A percentile compares a stretch with the other conserved stretches of the same genome.
These are phyloP conservation scores for Heliconius himera DNA, from an alignment of 1,140 invertebrate genomes.

Conservation along the genomic window DNA sequence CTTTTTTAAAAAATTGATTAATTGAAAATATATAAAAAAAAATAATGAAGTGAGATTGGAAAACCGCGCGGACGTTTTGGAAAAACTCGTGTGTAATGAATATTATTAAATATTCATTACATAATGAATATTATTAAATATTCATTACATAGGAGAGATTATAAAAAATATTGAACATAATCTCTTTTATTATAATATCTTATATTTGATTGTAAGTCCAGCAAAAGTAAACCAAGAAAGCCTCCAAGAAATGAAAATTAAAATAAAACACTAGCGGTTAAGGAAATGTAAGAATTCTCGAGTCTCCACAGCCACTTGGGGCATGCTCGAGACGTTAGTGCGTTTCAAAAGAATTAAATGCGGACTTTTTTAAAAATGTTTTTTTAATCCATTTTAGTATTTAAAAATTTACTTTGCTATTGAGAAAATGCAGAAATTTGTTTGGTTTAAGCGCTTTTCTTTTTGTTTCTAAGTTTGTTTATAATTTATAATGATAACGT, in stretches of 20 bases:
- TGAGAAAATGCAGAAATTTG: slow-evolving; percentile 1
- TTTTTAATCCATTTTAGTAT: not conserved
- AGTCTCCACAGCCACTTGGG: slow-evolving; percentile 29
- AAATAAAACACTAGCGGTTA: slow-evolving; percentile 34
- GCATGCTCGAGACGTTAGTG: slow-evolving; percentile 34
- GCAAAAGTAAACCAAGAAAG: slow-evolving; percentile 15
- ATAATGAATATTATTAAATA: too few relatives aligned
- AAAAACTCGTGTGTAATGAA: too few relatives aligned
- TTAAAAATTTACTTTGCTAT: slow-evolving; percentile 11
- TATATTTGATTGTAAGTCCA: not conserved
- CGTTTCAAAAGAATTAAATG: slow-evolving; percentile 45
- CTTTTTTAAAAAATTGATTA: too few relatives aligned
- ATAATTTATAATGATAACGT: not conserved
- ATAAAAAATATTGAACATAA: too few relatives aligned
- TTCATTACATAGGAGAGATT: too few relatives aligned
- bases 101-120: too few relatives aligned
- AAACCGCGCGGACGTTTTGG: too few relatives aligned
- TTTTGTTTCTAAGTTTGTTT: not conserved
- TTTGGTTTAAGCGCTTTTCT: not conserved
- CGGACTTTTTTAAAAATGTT: slow-evolving; percentile 21
- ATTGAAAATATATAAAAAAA: too few relatives aligned
- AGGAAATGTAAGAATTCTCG: slow-evolving; percentile 28
- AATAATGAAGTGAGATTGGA: too few relatives aligned
- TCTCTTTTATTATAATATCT: not conserved
- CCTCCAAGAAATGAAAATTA: slow-evolving; percentile 30